phyloP scores from a whole-genome alignment of 1,140 invertebrate species.

The Thaumatotibia leucotreta region DNA sequence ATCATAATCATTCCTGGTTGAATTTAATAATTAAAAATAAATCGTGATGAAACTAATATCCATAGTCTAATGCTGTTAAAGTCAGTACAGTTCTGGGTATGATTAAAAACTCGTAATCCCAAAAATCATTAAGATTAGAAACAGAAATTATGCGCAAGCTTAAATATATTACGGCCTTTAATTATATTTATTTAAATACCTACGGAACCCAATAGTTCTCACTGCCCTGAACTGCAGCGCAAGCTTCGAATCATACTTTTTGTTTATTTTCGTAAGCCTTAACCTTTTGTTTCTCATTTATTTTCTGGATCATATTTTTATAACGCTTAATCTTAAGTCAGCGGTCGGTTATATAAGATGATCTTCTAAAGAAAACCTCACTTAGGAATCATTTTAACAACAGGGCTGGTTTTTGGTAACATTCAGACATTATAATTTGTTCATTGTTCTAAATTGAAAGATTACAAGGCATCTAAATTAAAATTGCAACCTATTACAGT shows the following conservation, averaged over 20 bases:
- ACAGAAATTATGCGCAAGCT: too few relatives aligned
- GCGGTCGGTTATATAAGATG: constrained; percentile 28
- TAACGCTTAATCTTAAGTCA: constrained; percentile 30
- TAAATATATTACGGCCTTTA: too few relatives aligned
- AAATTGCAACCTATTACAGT: constrained; percentile 30
- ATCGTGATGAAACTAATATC: too few relatives aligned
- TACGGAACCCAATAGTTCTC: neutral
- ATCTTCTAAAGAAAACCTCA: constrained; percentile 32
- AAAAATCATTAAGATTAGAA: too few relatives aligned
- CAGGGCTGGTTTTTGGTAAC: constrained; percentile 29
- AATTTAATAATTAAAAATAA: too few relatives aligned
- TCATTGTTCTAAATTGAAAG: constrained; percentile 42
- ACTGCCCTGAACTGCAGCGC: neutral
- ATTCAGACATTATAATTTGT: constrained; percentile 37
- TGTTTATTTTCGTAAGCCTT: constrained; percentile 23
- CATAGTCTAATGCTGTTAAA: too few relatives aligned
- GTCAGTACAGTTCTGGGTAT: too few relatives aligned
- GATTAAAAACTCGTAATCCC: too few relatives aligned
- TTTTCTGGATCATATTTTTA: constrained; percentile 35
- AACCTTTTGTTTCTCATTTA: constrained; percentile 15
- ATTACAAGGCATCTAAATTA: constrained; percentile 33
- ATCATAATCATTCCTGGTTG: too few relatives aligned
- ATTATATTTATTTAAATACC: neutral
- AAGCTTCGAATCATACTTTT: neutral
- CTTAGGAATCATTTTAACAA: constrained; percentile 40